Percentiles rank a stretch among this genome's conserved stretches.
Evolutionary conservation across 2,113 vertebrate species (phyloP).

Genomic region (Callipepla squamata): DNA sequence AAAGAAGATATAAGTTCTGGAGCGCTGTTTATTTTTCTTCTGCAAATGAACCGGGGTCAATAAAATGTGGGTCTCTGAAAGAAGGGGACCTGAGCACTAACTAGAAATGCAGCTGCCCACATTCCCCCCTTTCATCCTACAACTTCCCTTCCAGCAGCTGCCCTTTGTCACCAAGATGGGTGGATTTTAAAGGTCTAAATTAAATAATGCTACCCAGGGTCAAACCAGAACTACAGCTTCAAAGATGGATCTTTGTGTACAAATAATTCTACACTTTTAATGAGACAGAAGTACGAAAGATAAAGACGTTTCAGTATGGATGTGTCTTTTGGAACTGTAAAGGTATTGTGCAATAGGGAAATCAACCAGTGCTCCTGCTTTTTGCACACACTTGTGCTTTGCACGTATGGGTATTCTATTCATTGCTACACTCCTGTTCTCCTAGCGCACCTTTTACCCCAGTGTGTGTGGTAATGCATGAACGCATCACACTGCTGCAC

Average conservation of each 20-base stretch:
- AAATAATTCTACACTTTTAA: not conserved
- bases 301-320: not conserved
- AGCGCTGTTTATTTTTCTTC: constrained; percentile 44
- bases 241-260: not conserved
- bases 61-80: not conserved
- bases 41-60: not conserved
- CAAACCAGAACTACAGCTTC: not conserved
- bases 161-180: not conserved
- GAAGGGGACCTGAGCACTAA: not conserved
- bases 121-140: not conserved
- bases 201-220: not conserved
- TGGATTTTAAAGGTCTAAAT: not conserved
- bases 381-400: not conserved
- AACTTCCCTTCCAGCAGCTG: not conserved
- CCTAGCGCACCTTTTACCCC: not conserved
- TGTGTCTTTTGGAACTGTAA: not conserved
- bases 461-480: not conserved
- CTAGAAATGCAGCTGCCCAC: not conserved
- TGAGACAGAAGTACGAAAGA: not conserved
- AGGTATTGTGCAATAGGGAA: not conserved
- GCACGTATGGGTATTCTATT: not conserved
- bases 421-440: not conserved
- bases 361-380: not conserved
- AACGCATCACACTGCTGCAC: not conserved
- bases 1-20: constrained; percentile 45